A percentile compares a stretch with the other conserved stretches of the same genome.
Evolutionary conservation across 2,113 vertebrate species (phyloP).

Genomic region (Hoplias malabaricus): DNA sequence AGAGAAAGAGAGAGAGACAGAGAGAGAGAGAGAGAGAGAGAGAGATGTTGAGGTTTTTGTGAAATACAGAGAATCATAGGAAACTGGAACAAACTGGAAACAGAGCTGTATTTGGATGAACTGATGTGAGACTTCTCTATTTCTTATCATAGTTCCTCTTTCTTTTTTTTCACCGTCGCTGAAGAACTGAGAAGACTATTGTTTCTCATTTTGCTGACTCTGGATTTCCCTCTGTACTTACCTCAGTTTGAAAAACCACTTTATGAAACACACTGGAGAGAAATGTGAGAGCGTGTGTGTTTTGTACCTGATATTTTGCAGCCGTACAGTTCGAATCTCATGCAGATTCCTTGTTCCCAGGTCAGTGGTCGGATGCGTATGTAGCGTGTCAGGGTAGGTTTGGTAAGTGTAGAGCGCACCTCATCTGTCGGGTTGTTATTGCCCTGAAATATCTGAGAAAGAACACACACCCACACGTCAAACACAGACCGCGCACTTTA

Average conservation of each 20-base stretch:
- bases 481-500: neutral
- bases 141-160: no score
- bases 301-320: slow-evolving; percentile 90
- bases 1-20: no score
- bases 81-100: no score
- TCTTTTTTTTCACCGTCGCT: neutral
- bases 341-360: slow-evolving; percentile 93
- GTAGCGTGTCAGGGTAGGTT: slow-evolving; percentile 86
- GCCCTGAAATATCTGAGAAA: slow-evolving; percentile 84
- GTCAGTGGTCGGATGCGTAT: slow-evolving; percentile 83
- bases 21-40: no score
- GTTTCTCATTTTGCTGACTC: neutral
- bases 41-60: no score
- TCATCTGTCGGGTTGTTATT: slow-evolving; percentile 88
- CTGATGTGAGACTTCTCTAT: no score
- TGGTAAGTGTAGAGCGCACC: slow-evolving; percentile 78
- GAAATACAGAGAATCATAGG: no score
- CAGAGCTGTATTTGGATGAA: no score
- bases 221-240: neutral
- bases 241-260: neutral
- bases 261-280: neutral
- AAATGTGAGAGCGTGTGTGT: slow-evolving; percentile 1
- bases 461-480: neutral
- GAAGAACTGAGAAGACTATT: neutral
- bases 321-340: slow-evolving; percentile 96